Evolutionary conservation across 2,797 vertebrate genomes (phyloP).

Genomic region (Hippocampus kuda): DNA sequence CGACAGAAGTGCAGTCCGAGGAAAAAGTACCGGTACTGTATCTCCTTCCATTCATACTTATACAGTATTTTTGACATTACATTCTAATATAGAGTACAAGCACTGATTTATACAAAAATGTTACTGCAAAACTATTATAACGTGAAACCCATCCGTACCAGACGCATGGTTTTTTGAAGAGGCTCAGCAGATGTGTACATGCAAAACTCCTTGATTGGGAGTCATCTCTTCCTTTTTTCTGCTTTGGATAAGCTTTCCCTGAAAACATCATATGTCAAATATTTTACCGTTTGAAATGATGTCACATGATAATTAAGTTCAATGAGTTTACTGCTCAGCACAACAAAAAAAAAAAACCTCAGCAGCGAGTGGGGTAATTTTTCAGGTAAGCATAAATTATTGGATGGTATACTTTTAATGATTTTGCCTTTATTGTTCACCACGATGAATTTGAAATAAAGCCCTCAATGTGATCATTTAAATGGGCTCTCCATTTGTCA

Average conservation of each 20-base stretch:
- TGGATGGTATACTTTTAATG: too few relatives aligned
- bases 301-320: background rate
- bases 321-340: background rate
- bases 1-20: too few relatives aligned
- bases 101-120: background rate
- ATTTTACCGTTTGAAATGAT: background rate
- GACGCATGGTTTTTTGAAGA: conserved; percentile 72
- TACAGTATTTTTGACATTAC: too few relatives aligned
- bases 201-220: conserved; percentile 39
- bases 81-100: too few relatives aligned
- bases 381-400: too few relatives aligned
- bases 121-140: background rate
- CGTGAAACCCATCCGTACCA: conserved; percentile 60
- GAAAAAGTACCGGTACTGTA: too few relatives aligned
- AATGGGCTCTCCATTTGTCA: too few relatives aligned
- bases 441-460: too few relatives aligned
- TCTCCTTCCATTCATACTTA: too few relatives aligned
- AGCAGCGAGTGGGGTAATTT: background rate
- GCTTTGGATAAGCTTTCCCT: conserved; percentile 60
- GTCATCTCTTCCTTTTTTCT: conserved; percentile 34
- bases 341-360: background rate
- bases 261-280: conserved; percentile 3
- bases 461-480: too few relatives aligned
- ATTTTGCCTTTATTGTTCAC: too few relatives aligned
- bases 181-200: conserved; percentile 64